Evolutionary conservation across 2,113 vertebrate species (phyloP).

Genomic region (Bubo blakistoni): DNA sequence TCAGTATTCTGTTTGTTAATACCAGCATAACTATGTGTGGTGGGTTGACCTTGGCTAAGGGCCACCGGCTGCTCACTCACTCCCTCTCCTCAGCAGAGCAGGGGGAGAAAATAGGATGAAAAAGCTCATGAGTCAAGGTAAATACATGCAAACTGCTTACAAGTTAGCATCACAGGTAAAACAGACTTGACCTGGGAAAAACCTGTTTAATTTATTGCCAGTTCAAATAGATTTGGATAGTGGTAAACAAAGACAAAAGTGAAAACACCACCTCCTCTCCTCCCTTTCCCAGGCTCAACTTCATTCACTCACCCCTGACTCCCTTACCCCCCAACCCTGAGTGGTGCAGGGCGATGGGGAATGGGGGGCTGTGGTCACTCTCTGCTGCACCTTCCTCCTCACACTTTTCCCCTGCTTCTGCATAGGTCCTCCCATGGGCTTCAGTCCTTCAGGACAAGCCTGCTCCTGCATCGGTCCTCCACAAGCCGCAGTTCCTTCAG

Average conservation of each 20-base stretch:
- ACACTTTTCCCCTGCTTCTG: neutral
- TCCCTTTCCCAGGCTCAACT: neutral
- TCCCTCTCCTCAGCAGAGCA: neutral
- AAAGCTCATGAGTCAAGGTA: neutral
- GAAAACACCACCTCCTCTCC: neutral
- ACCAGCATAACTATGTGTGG: neutral
- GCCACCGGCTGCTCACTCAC: neutral
- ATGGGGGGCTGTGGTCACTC: neutral
- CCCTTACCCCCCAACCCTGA: accelerated
- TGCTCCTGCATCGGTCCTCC: neutral
- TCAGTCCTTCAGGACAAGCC: neutral
- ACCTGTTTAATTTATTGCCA: neutral
- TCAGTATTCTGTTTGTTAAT: neutral
- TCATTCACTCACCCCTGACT: accelerated
- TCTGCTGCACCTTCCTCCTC: neutral
- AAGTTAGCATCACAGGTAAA: neutral
- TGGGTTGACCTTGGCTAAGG: neutral
- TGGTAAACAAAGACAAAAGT: neutral
- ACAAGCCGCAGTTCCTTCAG: neutral
- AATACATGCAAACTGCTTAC: neutral
- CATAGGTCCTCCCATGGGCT: neutral
- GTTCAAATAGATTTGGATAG: neutral
- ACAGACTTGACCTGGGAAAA: neutral
- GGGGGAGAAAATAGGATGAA: neutral
- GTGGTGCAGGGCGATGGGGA: neutral